Evolutionary conservation across 92 coral and sea anemone genomes (phyloP), one percentile per base, ranked within the genome.

Genomic region (Porites divaricata): DNA sequence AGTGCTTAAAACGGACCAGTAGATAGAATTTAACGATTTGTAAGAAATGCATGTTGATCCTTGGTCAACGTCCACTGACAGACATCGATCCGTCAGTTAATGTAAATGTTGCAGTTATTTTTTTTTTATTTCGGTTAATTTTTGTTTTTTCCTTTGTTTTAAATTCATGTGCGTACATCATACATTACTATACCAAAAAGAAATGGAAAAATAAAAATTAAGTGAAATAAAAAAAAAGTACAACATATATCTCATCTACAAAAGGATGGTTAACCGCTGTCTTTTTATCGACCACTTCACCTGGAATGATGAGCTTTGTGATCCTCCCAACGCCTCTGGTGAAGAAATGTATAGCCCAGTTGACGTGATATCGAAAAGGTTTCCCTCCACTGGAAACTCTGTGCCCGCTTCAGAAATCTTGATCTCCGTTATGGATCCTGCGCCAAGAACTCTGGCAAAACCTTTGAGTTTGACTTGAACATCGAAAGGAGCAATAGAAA

Each of bases 381-480:
- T 90, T 24, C 99, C 99, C 67, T 61, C 84, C 45, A 97, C 86
- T 6, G 96, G 89, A 81, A 97, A 97, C 35, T 95, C 97, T 28
- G 99, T 97, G 10, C 99, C 99, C 25, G 89, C 50, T 72, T 92
- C 93, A 22, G 98, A 70, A 71, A 97, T 89, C 77, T 93, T 98
- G 62, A 97, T 87, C 70, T 91, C 88, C 3, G 98, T 94, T 62
- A 85, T 83, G 1, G 98, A 79, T 10, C 97, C 93, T 14, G 92
- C 70, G 68, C 99, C 99, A 68, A 95, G 86, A 69, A 91, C 93
- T 82, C 91, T 91, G 41, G 98, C 98, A 69, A 81, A 97, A 1
- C 97, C 95, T 25, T 87, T 80, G 52, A 97, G 78, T 70, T 89
- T 93, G 77, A 89, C 88, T 21, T 87, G 84, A 23, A 97, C 92